These are phyloP conservation scores for Podabrus alpinus DNA, from an alignment of 2,888 invertebrate genomes.

Conservation along the genomic window DNA sequence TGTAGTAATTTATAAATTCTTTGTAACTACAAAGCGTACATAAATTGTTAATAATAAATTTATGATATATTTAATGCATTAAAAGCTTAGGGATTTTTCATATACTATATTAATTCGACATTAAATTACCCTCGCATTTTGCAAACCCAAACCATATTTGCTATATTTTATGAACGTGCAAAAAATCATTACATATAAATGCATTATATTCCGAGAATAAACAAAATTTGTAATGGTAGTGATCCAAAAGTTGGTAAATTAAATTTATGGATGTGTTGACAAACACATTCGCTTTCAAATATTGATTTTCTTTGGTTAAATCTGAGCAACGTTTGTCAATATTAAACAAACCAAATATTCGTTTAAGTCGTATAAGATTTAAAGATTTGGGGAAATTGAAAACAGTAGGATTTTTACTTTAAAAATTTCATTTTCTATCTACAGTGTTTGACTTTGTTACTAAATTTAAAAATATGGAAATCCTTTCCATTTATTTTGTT, in stretches of 20 bases:
- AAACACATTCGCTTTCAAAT: conserved; percentile 24
- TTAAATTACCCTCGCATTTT: not conserved
- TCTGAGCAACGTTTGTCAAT: conserved; percentile 22
- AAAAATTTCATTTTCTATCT: conserved; percentile 15
- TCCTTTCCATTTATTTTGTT: not conserved
- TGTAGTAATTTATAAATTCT: not conserved
- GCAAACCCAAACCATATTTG: not conserved
- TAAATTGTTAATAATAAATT: not conserved
- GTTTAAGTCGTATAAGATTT: conserved; percentile 3
- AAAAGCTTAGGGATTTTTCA: not conserved
- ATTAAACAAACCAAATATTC: conserved; percentile 17
- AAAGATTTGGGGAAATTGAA: not conserved
- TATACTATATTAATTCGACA: not conserved
- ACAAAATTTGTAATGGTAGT: not conserved
- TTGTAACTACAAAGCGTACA: not conserved
- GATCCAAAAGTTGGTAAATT: conserved; percentile 10
- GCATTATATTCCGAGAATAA: not conserved
- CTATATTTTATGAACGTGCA: not conserved
- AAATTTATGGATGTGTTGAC: conserved; percentile 24
- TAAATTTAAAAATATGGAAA: not conserved
- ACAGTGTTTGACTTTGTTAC: not conserved
- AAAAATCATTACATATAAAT: not conserved
- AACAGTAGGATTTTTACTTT: not conserved
- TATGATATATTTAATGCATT: not conserved
- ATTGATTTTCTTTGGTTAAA: conserved; percentile 17